These are phyloP conservation scores for Oryzias javanicus DNA, from an alignment of 2,113 vertebrate species.

Conservation along the genomic window DNA sequence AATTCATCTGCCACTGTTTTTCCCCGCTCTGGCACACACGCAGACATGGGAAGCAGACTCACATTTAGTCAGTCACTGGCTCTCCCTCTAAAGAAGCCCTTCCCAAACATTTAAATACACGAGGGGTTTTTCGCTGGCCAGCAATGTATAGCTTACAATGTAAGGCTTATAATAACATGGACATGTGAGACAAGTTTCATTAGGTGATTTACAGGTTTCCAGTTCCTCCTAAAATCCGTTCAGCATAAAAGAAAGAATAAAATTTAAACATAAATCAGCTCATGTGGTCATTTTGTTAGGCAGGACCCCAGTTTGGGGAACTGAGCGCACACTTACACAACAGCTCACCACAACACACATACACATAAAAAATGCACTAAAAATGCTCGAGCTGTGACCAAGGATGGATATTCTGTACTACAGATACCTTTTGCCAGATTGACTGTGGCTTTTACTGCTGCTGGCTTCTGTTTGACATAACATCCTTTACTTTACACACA, in stretches of 20 bases:
- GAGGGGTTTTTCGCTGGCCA: conserved; percentile 6
- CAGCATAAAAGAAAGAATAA: conserved; percentile 47
- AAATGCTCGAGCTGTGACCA: conserved; percentile 10
- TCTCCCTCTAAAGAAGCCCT: conserved; percentile 9
- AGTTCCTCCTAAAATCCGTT: conserved; percentile 43
- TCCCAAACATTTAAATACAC: conserved; percentile 17
- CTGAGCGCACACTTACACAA: conserved; percentile 12
- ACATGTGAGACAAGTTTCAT: conserved; percentile 35
- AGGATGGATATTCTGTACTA: conserved; percentile 39
- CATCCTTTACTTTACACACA: conserved; percentile 61
- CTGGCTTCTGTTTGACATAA: conserved; percentile 66
- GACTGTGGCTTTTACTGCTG: conserved; percentile 65
- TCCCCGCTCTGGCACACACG: conserved; percentile 1
- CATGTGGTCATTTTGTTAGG: conserved; percentile 32
- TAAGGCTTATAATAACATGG: conserved; percentile 24
- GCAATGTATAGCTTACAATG: conserved; percentile 9
- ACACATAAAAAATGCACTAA: conserved; percentile 1
- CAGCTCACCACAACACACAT: background rate
- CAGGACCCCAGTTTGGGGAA: conserved; percentile 25
- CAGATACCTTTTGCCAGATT: conserved; percentile 49
- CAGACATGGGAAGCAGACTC: background rate
- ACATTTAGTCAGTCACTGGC: conserved; percentile 9
- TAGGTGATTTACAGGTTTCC: conserved; percentile 51
- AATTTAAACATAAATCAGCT: conserved; percentile 58
- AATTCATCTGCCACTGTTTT: conserved; percentile 22